Base-by-base conservation (phyloP, 2,113 vertebrate species). In the Rafetus swinhoei region DNA sequence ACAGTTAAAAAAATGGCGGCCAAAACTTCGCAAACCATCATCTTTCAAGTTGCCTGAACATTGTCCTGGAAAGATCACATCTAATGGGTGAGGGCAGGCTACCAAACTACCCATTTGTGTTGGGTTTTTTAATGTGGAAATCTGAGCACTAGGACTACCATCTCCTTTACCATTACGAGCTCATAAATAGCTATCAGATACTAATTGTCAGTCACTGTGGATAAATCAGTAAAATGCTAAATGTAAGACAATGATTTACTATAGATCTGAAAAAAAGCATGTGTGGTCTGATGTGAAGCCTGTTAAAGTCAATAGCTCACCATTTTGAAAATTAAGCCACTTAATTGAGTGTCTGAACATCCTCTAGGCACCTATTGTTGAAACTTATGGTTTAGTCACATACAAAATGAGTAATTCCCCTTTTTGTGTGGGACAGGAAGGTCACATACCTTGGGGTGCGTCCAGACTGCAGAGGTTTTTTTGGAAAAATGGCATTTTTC, bases 181-280 rank as follows among this genome's bases (percentile, higher is more conserved):
- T 85, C 9, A 74, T 90, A 55, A 96, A 92, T 6, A 89, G 65
- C 50, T 32, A 56, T 54, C 50, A 89, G 85, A 92, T 90, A 84
- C 84, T 84, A 86, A 53, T 32, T 10, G 32, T 53, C 83, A 13
- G 24, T 87, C 82, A 21, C 79, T 94, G 27, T 27, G 24, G 2
- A 81, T 93, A 77, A 60, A 10, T 88, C 84, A 69, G 35, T 39
- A 87, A 1, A 6, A 16, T 55, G 21, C 24, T 89, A 85, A 94
- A 88, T 53, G 45, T 6, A 25, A 19, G 3, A 22, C n/a, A 35
- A 21, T 72, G 18, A 35, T 18, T 27, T 69, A 72, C 32, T 72
- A n/a, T 72, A 18, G 15, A 11, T 72, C 65, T 72, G 74, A 45
- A 77, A 77, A 77, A 13, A 21, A 9, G 12, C 2, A 6, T 77